These are phyloP conservation scores for Panthera uncia DNA, from an alignment of 2,113 vertebrate genomes.

Conservation along the genomic window DNA sequence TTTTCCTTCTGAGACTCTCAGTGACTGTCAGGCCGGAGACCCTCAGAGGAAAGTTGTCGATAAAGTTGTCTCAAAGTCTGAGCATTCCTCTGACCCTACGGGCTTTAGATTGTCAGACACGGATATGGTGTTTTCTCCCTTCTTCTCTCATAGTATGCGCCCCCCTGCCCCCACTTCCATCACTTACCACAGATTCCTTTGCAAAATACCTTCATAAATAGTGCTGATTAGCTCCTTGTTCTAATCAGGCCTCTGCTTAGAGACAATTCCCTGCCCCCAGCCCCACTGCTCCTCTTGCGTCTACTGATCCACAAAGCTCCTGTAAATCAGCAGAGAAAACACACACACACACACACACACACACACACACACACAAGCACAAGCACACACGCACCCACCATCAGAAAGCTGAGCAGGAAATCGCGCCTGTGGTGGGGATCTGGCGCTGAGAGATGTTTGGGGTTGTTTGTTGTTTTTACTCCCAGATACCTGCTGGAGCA, in stretches of 20 bases:
- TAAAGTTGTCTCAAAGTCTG: background rate
- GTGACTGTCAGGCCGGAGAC: background rate
- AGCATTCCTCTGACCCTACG: background rate
- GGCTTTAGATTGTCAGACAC: background rate
- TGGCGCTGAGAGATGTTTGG: background rate
- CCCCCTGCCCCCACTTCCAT: background rate
- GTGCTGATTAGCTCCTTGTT: constrained; percentile 63
- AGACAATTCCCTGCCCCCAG: constrained; percentile 24
- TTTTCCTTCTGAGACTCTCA: background rate
- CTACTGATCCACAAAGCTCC: constrained; percentile 13
- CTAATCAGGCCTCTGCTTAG: constrained; percentile 67
- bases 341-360: background rate
- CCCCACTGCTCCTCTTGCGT: background rate
- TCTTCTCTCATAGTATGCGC: background rate
- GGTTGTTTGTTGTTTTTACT: constrained; percentile 39
- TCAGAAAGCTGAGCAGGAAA: constrained; percentile 45
- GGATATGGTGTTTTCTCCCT: background rate
- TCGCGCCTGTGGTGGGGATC: background rate
- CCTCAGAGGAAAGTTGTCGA: background rate
- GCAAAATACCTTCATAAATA: constrained; percentile 62
- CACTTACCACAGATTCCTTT: constrained; percentile 40
- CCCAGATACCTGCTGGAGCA: constrained; percentile 12
- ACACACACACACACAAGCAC: background rate
- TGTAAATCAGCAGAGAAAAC: constrained; percentile 23
- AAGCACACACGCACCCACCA: background rate